Evolutionary conservation across 2,113 vertebrate species (phyloP), one percentile per base, ranked within the genome.

Genomic region (Monopterus albus): DNA sequence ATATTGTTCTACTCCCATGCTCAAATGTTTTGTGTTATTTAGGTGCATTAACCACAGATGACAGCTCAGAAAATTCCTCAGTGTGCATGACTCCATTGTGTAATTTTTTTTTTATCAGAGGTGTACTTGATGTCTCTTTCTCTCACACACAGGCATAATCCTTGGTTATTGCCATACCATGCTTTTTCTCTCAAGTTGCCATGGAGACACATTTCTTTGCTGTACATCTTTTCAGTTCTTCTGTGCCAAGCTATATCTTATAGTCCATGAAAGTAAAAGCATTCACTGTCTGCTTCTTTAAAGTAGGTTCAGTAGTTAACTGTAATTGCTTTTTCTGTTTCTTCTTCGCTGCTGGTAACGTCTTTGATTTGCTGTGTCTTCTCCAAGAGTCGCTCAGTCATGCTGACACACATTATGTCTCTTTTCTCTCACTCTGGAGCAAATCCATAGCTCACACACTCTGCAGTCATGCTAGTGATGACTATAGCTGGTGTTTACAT

Each of bases 121-220:
- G 5, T 60, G 15, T 15, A 17, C 36, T 52, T 31, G 33, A 62
- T 59, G 17, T 60, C 5, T 72, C 26, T 58, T n/a, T 53, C 46
- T 31, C 15, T 36, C 46, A 50, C 18, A 21, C 65, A 31, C n/a
- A 9, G 11, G 28, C 10, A 21, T 42, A 75, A 26, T 58, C 57
- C 23, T 65, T 47, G 1, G 53, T 79, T 78, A 56, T 76, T 67
- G 57, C 71, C 53, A 36, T 65, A 80, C 36, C 23, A 39, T 83
- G 45, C 50, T 65, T 61, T 75, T 77, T 56, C 56, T 74, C 61
- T 83, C 59, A 72, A 58, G 89, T 92, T 91, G 58, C 88, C 75
- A 89, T 90, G 83, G 89, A 66, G 74, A 91, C 75, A 47, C 33
- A 64, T 82, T 50, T 73, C 60, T 59, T 81, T 63, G 63, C 51